phyloP scores from a whole-genome alignment of 2,888 invertebrate genomes.

The Cerceris rybyensis region DNA sequence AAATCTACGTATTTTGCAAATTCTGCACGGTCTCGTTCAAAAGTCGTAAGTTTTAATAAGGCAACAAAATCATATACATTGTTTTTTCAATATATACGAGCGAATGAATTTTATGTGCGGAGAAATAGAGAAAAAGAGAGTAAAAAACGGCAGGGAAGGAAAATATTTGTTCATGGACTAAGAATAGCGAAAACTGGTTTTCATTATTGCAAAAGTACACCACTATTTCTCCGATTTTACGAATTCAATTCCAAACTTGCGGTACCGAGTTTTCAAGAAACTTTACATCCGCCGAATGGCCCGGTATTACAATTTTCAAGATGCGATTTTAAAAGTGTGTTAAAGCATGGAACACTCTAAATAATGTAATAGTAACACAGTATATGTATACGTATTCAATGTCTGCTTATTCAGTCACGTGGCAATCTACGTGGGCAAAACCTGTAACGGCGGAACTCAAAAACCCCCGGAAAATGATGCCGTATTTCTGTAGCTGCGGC shows the following conservation, averaged over 20 bases:
- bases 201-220: slow-evolving; percentile 31
- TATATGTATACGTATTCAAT: neutral
- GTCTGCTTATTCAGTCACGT: neutral
- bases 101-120: neutral
- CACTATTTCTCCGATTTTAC: slow-evolving; percentile 37
- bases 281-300: slow-evolving; percentile 9
- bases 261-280: slow-evolving; percentile 7
- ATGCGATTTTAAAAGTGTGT: slow-evolving; percentile 21
- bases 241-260: slow-evolving; percentile 41
- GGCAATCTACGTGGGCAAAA: neutral
- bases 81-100: neutral
- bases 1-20: neutral
- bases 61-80: neutral
- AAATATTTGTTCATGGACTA: slow-evolving; percentile 1
- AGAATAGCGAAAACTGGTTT: slow-evolving; percentile 36
- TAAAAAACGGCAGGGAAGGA: neutral
- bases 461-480: slow-evolving; percentile 39
- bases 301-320: slow-evolving; percentile 29
- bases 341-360: neutral
- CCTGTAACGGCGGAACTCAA: neutral
- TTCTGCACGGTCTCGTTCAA: neutral
- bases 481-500: slow-evolving; percentile 49
- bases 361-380: neutral
- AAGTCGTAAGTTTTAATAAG: neutral
- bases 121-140: neutral